These are phyloP conservation scores for Phataginus tetradactyla DNA, from an alignment of 2,797 vertebrate genomes.

Conservation along the genomic window DNA sequence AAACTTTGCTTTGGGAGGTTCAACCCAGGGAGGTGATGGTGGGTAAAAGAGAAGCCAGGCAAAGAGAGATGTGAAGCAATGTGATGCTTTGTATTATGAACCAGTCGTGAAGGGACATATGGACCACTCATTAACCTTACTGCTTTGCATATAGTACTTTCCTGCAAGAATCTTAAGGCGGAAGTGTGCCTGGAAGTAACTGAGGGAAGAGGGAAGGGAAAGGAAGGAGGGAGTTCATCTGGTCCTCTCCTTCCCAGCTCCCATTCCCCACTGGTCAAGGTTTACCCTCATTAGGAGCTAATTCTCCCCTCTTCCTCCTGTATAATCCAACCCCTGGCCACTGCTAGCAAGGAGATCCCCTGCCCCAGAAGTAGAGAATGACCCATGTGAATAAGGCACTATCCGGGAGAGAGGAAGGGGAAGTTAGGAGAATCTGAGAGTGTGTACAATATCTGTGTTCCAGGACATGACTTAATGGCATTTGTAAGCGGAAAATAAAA, in stretches of 20 bases:
- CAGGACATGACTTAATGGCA: not conserved
- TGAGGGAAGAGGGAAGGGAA: not conserved
- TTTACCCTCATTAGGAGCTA: not conserved
- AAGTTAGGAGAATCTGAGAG: not conserved
- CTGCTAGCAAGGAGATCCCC: not conserved
- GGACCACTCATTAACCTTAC: no score
- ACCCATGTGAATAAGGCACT: not conserved
- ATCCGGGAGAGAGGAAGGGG: not conserved
- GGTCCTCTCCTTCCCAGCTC: not conserved
- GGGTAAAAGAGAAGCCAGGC: not conserved
- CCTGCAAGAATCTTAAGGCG: not conserved
- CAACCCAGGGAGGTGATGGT: not conserved
- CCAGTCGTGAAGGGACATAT: rapidly evolving
- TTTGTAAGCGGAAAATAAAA: not conserved
- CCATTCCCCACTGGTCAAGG: not conserved
- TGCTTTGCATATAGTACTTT: not conserved
- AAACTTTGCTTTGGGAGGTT: not conserved
- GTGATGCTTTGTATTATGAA: not conserved
- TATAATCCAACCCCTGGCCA: not conserved
- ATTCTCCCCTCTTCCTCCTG: not conserved
- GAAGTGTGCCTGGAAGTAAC: not conserved
- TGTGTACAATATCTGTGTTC: not conserved
- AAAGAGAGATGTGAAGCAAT: not conserved
- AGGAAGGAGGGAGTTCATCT: not conserved
- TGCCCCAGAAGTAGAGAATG: not conserved